Evolutionary conservation across 2,888 invertebrate genomes (phyloP).

Genomic region (Salpingus planirostris): DNA sequence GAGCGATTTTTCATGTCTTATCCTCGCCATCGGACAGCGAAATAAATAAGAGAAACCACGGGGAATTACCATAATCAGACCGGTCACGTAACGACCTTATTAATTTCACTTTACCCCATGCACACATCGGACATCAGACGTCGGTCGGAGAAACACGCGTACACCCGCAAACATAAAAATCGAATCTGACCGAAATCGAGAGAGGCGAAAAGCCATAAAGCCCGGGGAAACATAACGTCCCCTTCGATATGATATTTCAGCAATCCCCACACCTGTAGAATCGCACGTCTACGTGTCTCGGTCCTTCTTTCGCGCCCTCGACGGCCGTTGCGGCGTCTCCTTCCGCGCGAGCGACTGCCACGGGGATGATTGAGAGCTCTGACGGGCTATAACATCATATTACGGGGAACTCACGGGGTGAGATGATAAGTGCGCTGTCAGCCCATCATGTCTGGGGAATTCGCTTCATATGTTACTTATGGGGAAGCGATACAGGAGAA

Average conservation of each 20-base stretch:
- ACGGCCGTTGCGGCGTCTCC: too few species aligned
- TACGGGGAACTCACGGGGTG: constrained; percentile 34
- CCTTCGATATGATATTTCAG: constrained; percentile 39
- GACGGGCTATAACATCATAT: constrained; percentile 44
- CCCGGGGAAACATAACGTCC: constrained; percentile 33
- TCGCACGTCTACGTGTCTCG: constrained; percentile 29
- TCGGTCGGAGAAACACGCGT: too few species aligned
- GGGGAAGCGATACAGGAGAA: too few species aligned
- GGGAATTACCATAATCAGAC: too few species aligned
- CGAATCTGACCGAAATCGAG: too few species aligned
- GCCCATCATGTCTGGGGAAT: constrained; percentile 34
- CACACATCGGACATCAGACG: constrained; percentile 27
- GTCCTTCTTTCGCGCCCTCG: too few species aligned
- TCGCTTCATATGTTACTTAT: constrained; percentile 22
- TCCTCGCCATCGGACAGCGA: constrained; percentile 7
- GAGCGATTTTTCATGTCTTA: constrained; percentile 18
- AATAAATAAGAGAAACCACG: too few species aligned
- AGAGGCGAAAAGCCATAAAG: constrained; percentile 36
- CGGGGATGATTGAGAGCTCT: constrained; percentile 41
- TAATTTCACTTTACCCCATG: constrained; percentile 6
- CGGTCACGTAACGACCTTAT: too few species aligned
- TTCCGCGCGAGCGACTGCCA: constrained; percentile 33
- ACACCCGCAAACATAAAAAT: too few species aligned
- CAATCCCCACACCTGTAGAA: constrained; percentile 38
- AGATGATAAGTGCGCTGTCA: constrained; percentile 40